phyloP scores from a whole-genome alignment of 2,113 vertebrate genomes.

The Carassius auratus region DNA sequence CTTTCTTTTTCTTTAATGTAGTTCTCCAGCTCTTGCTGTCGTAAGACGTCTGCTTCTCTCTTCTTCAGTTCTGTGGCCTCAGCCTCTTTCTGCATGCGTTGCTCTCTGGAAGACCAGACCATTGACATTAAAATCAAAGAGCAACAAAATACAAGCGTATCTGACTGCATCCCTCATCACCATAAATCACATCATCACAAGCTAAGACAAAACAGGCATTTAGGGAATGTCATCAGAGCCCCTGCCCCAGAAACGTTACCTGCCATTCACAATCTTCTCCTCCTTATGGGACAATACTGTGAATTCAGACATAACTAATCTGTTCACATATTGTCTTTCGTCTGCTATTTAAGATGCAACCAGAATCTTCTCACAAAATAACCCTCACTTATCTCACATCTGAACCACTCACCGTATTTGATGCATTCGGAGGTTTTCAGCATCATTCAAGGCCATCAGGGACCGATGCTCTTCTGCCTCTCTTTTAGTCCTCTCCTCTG shows the following conservation, averaged over 20 bases:
- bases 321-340: too few relatives aligned
- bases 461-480: slow-evolving; percentile 78
- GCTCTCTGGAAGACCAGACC: slow-evolving; percentile 65
- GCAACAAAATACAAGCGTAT: neutral
- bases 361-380: neutral
- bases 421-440: slow-evolving; percentile 80
- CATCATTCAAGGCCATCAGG: slow-evolving; percentile 87
- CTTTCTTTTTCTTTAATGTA: slow-evolving; percentile 77
- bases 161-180: neutral
- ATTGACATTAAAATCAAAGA: neutral
- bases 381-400: neutral
- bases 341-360: too few relatives aligned
- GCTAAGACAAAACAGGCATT: too few relatives aligned
- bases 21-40: slow-evolving; percentile 68
- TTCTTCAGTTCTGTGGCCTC: slow-evolving; percentile 67
- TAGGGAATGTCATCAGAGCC: too few relatives aligned
- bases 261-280: too few relatives aligned
- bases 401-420: slow-evolving; percentile 75
- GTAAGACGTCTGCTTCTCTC: slow-evolving; percentile 52
- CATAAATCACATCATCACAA: neutral
- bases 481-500: slow-evolving; percentile 69
- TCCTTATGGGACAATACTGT: too few relatives aligned
- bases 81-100: slow-evolving; percentile 74
- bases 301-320: too few relatives aligned
- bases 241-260: too few relatives aligned